These are phyloP conservation scores for Crocuta crocuta DNA, from an alignment of 2,113 vertebrate genomes.

Conservation along the genomic window DNA sequence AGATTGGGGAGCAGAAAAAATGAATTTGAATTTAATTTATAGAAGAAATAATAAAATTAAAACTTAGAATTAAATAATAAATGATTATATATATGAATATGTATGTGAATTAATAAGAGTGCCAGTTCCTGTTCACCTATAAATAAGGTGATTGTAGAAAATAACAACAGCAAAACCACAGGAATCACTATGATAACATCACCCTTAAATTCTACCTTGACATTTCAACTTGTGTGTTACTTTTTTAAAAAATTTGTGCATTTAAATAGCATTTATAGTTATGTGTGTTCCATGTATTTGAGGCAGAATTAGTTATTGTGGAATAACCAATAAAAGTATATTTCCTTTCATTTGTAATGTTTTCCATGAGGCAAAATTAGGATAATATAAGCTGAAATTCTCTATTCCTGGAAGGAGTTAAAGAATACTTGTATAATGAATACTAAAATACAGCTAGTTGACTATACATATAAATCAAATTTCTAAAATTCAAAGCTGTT, in stretches of 20 bases:
- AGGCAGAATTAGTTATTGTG: not conserved
- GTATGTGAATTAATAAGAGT: not conserved
- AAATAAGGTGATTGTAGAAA: not conserved
- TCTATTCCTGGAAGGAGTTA: not conserved
- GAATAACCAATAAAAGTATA: not conserved
- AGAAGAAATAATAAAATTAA: not conserved
- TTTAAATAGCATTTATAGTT: not conserved
- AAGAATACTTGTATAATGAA: not conserved
- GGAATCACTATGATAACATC: not conserved
- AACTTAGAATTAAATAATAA: not conserved
- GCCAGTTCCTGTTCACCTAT: not conserved
- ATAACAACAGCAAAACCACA: not conserved
- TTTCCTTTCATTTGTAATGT: not conserved
- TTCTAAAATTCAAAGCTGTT: not conserved
- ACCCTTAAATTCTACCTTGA: not conserved
- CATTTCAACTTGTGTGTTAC: not conserved
- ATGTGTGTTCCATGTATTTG: not conserved
- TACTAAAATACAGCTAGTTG: not conserved
- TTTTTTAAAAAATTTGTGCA: not conserved
- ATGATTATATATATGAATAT: not conserved
- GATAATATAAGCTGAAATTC: not conserved
- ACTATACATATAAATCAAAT: not conserved
- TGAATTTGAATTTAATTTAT: not conserved
- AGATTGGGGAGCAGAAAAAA: not conserved
- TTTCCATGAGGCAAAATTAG: not conserved